phyloP scores from a whole-genome alignment of 2,113 vertebrate genomes.

The Tinamus guttatus region DNA sequence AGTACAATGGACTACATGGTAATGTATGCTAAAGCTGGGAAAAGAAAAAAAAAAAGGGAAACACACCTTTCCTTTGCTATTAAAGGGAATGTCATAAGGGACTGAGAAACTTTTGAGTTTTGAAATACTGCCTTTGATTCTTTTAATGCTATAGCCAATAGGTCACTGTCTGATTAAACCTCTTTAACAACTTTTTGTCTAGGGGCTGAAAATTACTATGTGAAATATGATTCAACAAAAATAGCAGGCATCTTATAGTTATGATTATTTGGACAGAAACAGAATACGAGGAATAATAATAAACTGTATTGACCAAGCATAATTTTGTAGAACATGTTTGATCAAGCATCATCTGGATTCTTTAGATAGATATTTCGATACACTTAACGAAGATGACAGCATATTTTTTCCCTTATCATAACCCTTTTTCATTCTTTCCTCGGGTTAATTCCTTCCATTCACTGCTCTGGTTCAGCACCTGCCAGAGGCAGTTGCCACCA shows the following conservation, averaged over 20 bases:
- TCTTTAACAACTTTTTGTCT: neutral
- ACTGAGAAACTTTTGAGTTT: constrained; percentile 32
- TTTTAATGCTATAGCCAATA: constrained; percentile 8
- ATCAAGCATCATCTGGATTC: neutral
- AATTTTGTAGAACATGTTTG: neutral
- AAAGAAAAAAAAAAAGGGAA: neutral
- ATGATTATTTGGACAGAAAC: neutral
- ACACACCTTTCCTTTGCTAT: neutral
- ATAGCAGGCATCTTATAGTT: neutral
- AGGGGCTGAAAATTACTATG: neutral
- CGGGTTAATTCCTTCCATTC: neutral
- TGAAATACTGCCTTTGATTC: constrained; percentile 20
- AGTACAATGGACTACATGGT: neutral
- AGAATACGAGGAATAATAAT: neutral
- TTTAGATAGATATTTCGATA: neutral
- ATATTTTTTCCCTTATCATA: neutral
- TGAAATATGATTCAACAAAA: neutral
- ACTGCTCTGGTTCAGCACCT: neutral
- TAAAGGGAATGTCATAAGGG: neutral
- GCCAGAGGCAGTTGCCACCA: neutral
- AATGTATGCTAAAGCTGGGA: neutral
- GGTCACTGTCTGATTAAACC: constrained; percentile 9
- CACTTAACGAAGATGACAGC: neutral
- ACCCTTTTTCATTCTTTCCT: neutral
- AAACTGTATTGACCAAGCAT: neutral